A percentile compares a stretch with the other conserved stretches of the same genome.
Evolutionary conservation across 2,113 vertebrate species (phyloP).

Genomic region (Peromyscus californicus): DNA sequence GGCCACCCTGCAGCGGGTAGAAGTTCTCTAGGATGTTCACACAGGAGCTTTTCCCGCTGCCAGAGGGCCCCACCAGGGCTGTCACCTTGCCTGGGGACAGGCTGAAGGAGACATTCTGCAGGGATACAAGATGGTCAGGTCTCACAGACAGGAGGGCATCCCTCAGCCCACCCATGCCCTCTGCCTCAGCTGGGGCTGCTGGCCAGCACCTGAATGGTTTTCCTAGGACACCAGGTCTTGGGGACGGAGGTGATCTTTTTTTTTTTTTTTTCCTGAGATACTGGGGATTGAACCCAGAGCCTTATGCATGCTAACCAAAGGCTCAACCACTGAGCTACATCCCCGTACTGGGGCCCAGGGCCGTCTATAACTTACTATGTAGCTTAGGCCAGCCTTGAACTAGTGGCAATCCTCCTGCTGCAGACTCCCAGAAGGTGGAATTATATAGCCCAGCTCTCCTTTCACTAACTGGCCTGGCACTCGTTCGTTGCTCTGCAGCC

Average conservation of each 20-base stretch:
- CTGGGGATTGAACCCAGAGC: background rate
- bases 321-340: background rate
- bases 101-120: conserved; percentile 95
- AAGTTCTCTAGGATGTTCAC: conserved; percentile 97
- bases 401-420: background rate
- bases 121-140: background rate
- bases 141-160: too few species aligned
- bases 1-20: conserved; percentile 93
- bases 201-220: background rate
- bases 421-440: too few species aligned
- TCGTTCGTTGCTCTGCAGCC: background rate
- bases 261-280: background rate
- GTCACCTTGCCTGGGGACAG: conserved; percentile 94
- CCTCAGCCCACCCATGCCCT: background rate
- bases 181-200: background rate
- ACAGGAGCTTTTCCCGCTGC: conserved; percentile 98
- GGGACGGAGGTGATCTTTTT: too few species aligned
- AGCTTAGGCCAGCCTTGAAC: background rate
- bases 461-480: background rate
- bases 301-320: background rate
- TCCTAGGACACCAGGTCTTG: background rate
- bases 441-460: background rate
- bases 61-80: conserved; percentile 95
- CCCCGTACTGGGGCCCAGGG: background rate
- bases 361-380: background rate